Conservation (phyloP, 2,113 vertebrate species). For the Halcyon malimbica region DNA sequence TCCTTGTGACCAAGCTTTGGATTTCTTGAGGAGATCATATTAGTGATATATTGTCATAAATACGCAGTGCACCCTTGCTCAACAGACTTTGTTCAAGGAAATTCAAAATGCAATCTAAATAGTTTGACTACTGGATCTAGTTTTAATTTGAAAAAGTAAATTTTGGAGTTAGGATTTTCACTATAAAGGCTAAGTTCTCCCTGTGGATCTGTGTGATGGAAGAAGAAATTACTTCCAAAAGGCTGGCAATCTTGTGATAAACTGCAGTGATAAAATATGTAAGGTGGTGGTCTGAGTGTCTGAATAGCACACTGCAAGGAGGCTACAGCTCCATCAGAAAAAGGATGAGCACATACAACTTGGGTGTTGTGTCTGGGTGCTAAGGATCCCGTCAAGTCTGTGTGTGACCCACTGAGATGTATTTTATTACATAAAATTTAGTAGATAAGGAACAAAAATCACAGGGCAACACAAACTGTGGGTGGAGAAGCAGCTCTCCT, state of each 20-base stretch:
- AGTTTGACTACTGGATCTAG: not conserved
- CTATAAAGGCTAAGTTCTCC: slow-evolving; percentile 8
- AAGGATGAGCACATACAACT: not conserved
- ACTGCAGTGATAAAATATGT: slow-evolving; percentile 20
- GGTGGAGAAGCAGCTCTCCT: not conserved
- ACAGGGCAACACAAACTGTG: not conserved
- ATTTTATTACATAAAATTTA: not conserved
- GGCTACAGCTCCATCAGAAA: not conserved
- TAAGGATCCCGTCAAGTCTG: not conserved
- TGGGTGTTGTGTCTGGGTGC: not conserved
- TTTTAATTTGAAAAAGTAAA: slow-evolving; percentile 46
- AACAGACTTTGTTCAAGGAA: not conserved
- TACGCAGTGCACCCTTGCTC: not conserved
- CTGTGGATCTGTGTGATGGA: not conserved
- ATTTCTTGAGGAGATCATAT: not conserved
- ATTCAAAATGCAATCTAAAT: not conserved
- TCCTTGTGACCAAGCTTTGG: not conserved
- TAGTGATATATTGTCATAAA: not conserved
- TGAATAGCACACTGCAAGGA: not conserved
- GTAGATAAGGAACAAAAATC: not conserved
- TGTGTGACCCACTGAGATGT: not conserved
- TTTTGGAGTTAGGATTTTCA: slow-evolving; percentile 13
- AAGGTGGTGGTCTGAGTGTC: not conserved
- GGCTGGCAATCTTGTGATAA: slow-evolving; percentile 3
- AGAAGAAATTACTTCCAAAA: slow-evolving; percentile 28